These are phyloP conservation scores for Tetropium fuscum DNA, from an alignment of 2,888 invertebrate species.

Conservation along the genomic window DNA sequence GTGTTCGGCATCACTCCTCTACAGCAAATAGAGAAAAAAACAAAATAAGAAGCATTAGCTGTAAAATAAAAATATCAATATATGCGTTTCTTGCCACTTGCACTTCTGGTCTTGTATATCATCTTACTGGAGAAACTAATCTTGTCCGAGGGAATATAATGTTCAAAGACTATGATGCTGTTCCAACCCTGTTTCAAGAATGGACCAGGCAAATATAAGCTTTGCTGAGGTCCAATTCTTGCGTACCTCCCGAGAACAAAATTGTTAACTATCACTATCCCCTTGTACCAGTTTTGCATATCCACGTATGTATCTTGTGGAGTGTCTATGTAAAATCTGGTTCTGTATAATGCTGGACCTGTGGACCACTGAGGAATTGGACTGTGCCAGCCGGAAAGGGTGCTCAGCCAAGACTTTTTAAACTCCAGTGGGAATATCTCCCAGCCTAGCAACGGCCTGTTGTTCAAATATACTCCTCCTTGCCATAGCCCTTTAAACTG, in stretches of 20 bases:
- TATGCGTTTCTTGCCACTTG: constrained; percentile 4
- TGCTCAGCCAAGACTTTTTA: constrained; percentile 63
- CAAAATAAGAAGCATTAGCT: too few relatives aligned
- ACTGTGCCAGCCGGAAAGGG: constrained; percentile 66
- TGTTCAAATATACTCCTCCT: constrained; percentile 65
- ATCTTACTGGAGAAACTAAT: constrained; percentile 52
- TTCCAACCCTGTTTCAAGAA: constrained; percentile 71
- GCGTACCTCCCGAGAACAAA: constrained; percentile 89
- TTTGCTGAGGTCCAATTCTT: constrained; percentile 82
- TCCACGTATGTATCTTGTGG: constrained; percentile 83
- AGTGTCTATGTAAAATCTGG: constrained; percentile 66
- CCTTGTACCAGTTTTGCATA: constrained; percentile 87
- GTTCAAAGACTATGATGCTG: constrained; percentile 62
- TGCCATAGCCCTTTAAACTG: constrained; percentile 60
- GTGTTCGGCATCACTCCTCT: too few relatives aligned
- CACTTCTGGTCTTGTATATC: constrained; percentile 44
- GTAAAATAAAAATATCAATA: too few relatives aligned
- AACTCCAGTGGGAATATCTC: constrained; percentile 69
- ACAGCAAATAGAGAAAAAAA: too few relatives aligned
- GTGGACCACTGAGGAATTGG: constrained; percentile 69
- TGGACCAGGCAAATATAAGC: constrained; percentile 85
- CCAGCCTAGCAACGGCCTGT: constrained; percentile 63
- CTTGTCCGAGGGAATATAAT: constrained; percentile 52
- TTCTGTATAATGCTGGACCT: constrained; percentile 72
- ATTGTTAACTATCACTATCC: constrained; percentile 85